These are phyloP conservation scores for Chamaetylas fuelleborni DNA, from an alignment of 2,113 vertebrate genomes.

Conservation along the genomic window DNA sequence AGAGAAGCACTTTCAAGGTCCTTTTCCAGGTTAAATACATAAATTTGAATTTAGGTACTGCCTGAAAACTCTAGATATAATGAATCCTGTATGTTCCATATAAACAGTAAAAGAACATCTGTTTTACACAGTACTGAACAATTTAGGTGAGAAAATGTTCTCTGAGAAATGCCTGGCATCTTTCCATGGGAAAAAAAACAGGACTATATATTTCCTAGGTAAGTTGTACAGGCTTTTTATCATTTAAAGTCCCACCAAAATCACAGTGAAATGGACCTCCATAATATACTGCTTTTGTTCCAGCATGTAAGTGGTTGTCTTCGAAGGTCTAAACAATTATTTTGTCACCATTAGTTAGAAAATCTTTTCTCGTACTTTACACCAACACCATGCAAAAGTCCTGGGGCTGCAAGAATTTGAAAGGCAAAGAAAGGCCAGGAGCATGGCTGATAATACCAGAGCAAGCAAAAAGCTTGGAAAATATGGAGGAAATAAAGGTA, in stretches of 20 bases:
- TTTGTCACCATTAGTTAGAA: not conserved
- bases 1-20: slow-evolving; percentile 57
- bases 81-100: slow-evolving; percentile 4
- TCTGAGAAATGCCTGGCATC: not conserved
- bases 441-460: not conserved
- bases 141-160: not conserved
- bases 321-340: not conserved
- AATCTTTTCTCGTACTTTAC: not conserved
- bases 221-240: not conserved
- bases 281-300: not conserved
- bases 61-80: slow-evolving; percentile 32
- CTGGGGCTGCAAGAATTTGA: not conserved
- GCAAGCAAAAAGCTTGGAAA: not conserved
- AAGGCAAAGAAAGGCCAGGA: not conserved
- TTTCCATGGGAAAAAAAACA: not conserved
- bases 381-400: not conserved
- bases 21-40: slow-evolving; percentile 58
- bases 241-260: not conserved
- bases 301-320: not conserved
- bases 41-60: slow-evolving; percentile 55
- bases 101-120: slow-evolving; percentile 11
- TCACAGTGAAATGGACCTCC: not conserved
- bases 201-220: not conserved
- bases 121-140: not conserved
- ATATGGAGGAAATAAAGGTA: not conserved